Conservation (phyloP, 2,888 invertebrate genomes). For the Alloplasta piceator region DNA sequence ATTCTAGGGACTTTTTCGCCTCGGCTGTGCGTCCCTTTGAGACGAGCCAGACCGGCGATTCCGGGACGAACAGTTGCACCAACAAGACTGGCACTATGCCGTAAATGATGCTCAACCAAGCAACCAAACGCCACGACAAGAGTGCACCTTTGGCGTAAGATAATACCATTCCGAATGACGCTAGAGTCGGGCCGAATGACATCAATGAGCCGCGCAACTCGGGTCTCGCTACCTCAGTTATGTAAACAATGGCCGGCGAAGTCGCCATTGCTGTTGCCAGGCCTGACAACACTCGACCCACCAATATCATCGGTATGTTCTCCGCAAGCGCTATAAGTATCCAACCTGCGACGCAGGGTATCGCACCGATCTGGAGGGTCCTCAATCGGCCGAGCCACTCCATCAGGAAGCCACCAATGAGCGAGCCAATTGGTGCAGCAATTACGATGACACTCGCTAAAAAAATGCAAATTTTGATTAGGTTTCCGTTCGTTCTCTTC, state of each 20-base stretch:
- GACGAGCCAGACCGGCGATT: conserved; percentile 86
- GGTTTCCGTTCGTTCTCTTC: too few relatives aligned
- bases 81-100: conserved; percentile 84
- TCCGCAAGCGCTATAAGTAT: conserved; percentile 84
- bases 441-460: conserved; percentile 86
- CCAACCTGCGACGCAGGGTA: conserved; percentile 86
- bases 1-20: conserved; percentile 84
- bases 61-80: conserved; percentile 84
- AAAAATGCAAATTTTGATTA: neutral
- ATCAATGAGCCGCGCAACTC: conserved; percentile 86
- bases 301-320: conserved; percentile 84
- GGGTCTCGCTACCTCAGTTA: conserved; percentile 86
- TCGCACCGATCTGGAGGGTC: conserved; percentile 85
- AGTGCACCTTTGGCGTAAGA: conserved; percentile 85
- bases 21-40: conserved; percentile 85
- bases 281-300: conserved; percentile 85
- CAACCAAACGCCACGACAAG: conserved; percentile 85
- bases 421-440: conserved; percentile 85
- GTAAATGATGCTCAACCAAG: conserved; percentile 85
- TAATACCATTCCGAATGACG: conserved; percentile 86
- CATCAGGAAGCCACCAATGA: conserved; percentile 85
- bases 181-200: conserved; percentile 85
- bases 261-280: conserved; percentile 86
- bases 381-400: conserved; percentile 85
- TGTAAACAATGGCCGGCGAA: conserved; percentile 87